Evolutionary conservation across 2,113 vertebrate genomes (phyloP).

Genomic region (Pavo muticus): DNA sequence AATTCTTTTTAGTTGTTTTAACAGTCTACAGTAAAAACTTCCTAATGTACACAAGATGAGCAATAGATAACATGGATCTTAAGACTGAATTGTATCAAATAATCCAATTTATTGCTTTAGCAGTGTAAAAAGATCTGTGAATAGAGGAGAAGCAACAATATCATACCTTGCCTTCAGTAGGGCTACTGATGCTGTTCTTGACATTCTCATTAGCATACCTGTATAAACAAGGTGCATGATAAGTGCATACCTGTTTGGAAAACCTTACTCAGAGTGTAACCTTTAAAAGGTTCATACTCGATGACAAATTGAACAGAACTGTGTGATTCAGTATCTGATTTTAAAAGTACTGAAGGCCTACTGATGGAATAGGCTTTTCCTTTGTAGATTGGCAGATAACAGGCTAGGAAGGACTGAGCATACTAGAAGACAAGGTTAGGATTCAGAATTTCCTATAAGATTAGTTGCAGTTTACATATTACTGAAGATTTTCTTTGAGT

Average conservation of each 20-base stretch:
- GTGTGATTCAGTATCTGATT: neutral
- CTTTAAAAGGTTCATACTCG: neutral
- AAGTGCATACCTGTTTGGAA: neutral
- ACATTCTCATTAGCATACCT: neutral
- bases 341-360: neutral
- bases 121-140: neutral
- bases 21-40: neutral
- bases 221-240: neutral
- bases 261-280: neutral
- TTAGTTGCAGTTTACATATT: neutral
- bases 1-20: neutral
- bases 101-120: neutral
- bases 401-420: neutral
- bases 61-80: neutral
- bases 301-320: neutral
- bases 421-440: neutral
- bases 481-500: neutral
- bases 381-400: neutral
- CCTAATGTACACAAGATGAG: neutral
- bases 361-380: neutral
- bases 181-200: neutral
- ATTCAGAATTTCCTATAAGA: neutral
- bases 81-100: neutral
- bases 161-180: neutral
- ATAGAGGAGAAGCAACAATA: neutral